These are phyloP conservation scores for Zoanthus sociatus DNA, from an alignment of 92 coral and sea anemone species.

Conservation along the genomic window DNA sequence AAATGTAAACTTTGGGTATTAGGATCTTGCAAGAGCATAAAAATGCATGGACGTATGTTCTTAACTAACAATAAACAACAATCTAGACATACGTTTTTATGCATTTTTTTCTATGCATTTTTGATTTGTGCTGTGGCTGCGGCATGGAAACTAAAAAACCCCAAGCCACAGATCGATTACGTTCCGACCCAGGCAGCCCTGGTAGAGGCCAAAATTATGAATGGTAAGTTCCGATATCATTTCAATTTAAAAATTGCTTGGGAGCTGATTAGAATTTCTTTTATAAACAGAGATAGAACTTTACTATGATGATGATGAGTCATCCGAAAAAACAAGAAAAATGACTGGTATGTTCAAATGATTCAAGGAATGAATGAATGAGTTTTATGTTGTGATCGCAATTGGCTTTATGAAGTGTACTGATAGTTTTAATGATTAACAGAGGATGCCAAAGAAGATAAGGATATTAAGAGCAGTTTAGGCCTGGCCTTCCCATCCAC, in stretches of 20 bases:
- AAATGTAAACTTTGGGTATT: slow-evolving; percentile 54
- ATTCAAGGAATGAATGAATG: background rate
- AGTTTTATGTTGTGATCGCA: background rate
- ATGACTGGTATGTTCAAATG: background rate
- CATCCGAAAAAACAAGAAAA: background rate
- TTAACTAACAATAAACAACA: background rate
- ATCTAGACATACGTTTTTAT: background rate
- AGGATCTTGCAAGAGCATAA: background rate
- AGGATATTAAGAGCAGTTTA: background rate
- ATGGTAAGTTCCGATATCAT: background rate
- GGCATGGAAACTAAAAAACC: background rate
- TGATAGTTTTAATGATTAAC: background rate
- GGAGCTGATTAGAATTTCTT: background rate
- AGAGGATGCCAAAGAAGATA: background rate
- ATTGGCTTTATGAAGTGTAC: background rate
- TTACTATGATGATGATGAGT: background rate
- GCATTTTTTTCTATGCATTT: background rate
- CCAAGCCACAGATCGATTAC: background rate
- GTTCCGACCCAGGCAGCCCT: background rate
- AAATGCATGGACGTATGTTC: slow-evolving; percentile 20
- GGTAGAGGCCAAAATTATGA: background rate
- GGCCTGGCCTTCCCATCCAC: background rate
- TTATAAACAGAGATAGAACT: background rate
- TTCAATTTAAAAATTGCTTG: background rate
- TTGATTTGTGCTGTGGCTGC: too few relatives aligned